Percentiles rank a stretch among this genome's conserved stretches.
Conservation (phyloP, 1,140 invertebrate species). For the Popillia japonica region DNA sequence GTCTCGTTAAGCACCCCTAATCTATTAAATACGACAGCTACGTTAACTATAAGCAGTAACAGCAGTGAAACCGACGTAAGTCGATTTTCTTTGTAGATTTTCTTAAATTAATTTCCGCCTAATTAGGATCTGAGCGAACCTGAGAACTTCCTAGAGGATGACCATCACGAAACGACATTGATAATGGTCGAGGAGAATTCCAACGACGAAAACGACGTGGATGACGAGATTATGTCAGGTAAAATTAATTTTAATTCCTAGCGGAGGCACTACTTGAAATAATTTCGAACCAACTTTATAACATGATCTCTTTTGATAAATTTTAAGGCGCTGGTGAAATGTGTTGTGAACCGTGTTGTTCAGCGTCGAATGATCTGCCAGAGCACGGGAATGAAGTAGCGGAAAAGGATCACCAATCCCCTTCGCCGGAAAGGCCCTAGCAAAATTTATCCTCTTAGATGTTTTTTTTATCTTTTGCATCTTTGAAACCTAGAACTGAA, state of each 20-base stretch:
- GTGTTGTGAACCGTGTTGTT: constrained; percentile 34
- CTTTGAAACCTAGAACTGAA: neutral
- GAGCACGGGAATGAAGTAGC: constrained; percentile 38
- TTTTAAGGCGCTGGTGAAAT: constrained; percentile 36
- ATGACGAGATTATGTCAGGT: constrained; percentile 84
- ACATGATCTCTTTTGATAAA: neutral
- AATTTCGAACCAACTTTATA: neutral
- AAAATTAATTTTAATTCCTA: constrained; percentile 47
- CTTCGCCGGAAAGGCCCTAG: constrained; percentile 37
- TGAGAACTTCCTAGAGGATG: constrained; percentile 69
- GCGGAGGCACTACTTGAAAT: neutral
- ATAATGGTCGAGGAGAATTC: constrained; percentile 59
- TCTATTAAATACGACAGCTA: constrained; percentile 55
- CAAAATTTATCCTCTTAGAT: constrained; percentile 28
- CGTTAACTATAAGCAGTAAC: constrained; percentile 61
- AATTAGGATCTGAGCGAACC: constrained; percentile 74
- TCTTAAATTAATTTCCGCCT: neutral
- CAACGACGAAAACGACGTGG: constrained; percentile 60
- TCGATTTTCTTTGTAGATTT: constrained; percentile 36
- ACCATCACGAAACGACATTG: constrained; percentile 60
- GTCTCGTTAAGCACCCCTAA: constrained; percentile 59
- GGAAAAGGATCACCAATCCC: constrained; percentile 39
- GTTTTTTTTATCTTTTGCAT: neutral
- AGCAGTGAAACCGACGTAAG: constrained; percentile 58
- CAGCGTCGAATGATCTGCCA: neutral